phyloP scores from a whole-genome alignment of 1,140 invertebrate species.

The Leucophenga varia region DNA sequence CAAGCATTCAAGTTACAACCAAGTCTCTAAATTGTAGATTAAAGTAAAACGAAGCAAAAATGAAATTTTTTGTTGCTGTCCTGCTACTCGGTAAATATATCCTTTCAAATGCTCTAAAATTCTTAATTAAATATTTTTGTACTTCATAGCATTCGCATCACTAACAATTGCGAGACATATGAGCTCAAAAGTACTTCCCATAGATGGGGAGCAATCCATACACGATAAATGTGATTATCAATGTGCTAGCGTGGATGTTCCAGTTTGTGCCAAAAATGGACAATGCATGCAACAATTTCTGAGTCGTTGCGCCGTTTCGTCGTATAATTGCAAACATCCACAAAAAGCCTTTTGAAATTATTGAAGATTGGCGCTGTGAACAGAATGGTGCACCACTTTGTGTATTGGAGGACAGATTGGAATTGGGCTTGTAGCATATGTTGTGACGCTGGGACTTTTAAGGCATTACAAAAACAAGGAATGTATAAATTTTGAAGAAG shows the following conservation, averaged over 20 bases:
- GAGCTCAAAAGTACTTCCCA: not conserved
- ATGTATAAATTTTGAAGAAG: no score
- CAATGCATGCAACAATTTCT: slow-evolving; percentile 38
- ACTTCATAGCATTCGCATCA: not conserved
- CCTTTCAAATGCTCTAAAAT: not conserved
- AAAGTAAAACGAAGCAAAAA: slow-evolving; percentile 11
- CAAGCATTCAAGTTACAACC: no score
- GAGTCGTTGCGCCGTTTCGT: slow-evolving; percentile 32
- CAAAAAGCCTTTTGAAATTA: slow-evolving; percentile 32
- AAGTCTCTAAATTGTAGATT: no score
- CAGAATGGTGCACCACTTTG: slow-evolving; percentile 29
- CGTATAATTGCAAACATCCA: slow-evolving; percentile 45
- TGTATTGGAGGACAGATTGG: slow-evolving; percentile 23
- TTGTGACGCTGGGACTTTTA: no score
- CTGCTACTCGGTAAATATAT: slow-evolving; percentile 23
- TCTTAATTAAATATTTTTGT: not conserved
- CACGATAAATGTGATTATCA: slow-evolving; percentile 28
- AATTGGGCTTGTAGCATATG: slow-evolving; percentile 16
- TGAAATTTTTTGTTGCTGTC: slow-evolving; percentile 19
- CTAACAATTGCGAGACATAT: not conserved
- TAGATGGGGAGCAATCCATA: no score
- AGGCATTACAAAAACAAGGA: no score
- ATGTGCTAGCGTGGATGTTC: slow-evolving; percentile 25
- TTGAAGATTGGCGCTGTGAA: slow-evolving; percentile 34
- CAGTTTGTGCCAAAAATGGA: slow-evolving; percentile 37